Evolutionary conservation across 2,888 invertebrate species (phyloP).

Genomic region (Lasioglossum villosulum): DNA sequence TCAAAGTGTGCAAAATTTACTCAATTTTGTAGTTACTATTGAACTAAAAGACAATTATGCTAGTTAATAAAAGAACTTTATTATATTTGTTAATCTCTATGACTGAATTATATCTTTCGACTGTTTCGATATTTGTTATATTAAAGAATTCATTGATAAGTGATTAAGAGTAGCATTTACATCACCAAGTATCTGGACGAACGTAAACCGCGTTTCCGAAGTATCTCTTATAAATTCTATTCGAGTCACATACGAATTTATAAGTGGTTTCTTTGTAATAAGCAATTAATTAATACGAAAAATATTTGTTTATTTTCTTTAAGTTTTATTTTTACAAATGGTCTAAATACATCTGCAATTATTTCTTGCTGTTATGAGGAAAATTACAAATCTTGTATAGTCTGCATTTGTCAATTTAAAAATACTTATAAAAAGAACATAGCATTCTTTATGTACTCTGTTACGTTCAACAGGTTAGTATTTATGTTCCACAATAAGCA

Average conservation of each 20-base stretch:
- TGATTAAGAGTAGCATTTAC: slow-evolving; percentile 1
- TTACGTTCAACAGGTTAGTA: slow-evolving; percentile 31
- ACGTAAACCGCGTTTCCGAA: not conserved
- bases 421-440: slow-evolving; percentile 29
- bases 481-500: slow-evolving; percentile 22
- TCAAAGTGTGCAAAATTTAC: not conserved
- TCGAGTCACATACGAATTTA: not conserved
- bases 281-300: slow-evolving; percentile 4
- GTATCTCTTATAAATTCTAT: slow-evolving; percentile 18
- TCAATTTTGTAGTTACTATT: slow-evolving; percentile 3
- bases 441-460: slow-evolving; percentile 43
- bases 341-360: slow-evolving; percentile 12
- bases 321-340: slow-evolving; percentile 19
- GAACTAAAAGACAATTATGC: not conserved
- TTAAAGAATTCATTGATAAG: not conserved
- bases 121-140: not conserved
- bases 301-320: slow-evolving; percentile 20
- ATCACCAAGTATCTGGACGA: slow-evolving; percentile 18
- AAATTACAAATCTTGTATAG: slow-evolving; percentile 35
- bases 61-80: not conserved
- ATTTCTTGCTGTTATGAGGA: slow-evolving; percentile 28
- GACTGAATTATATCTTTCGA: not conserved
- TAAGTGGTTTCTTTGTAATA: slow-evolving; percentile 22
- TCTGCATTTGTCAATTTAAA: slow-evolving; percentile 46
- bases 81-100: not conserved